These are phyloP conservation scores for Paracanthobrama guichenoti DNA, from an alignment of 2,113 vertebrate genomes.

Conservation along the genomic window DNA sequence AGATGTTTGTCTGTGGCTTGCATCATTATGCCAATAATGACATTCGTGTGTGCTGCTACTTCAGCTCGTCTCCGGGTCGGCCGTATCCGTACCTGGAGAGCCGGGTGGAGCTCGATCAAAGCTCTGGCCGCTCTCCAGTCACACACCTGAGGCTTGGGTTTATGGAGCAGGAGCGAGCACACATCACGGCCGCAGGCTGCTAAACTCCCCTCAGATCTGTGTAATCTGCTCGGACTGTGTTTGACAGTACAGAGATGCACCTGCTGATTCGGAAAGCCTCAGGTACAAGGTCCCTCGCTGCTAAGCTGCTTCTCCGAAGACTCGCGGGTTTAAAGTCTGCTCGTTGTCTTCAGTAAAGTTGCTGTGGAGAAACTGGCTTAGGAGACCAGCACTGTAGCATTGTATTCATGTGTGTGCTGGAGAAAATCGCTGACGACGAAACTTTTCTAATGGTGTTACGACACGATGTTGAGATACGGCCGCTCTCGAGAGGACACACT, in stretches of 20 bases:
- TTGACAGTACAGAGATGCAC: constrained; percentile 70
- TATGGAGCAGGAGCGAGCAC: constrained; percentile 67
- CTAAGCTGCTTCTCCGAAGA: constrained; percentile 63
- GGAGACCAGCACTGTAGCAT: not conserved
- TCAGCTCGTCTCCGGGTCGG: not conserved
- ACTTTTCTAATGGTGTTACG: not conserved
- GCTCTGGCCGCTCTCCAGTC: constrained; percentile 55
- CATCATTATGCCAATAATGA: not conserved
- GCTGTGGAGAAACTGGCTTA: not conserved
- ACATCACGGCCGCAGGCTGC: constrained; percentile 68
- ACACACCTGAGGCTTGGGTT: constrained; percentile 75
- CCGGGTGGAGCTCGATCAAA: constrained; percentile 52
- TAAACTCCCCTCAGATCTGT: constrained; percentile 79
- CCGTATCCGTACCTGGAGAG: constrained; percentile 9
- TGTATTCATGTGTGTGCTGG: too few relatives aligned
- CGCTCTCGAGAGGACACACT: constrained; percentile 22
- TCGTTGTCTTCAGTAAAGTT: constrained; percentile 45
- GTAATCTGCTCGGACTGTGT: constrained; percentile 72
- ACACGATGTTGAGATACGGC: not conserved
- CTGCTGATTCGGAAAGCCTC: constrained; percentile 61
- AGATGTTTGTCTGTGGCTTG: too few relatives aligned
- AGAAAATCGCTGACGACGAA: not conserved
- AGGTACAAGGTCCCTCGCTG: constrained; percentile 53
- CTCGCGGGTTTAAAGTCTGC: constrained; percentile 34
- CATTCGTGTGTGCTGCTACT: not conserved